Percentiles rank a stretch among this genome's conserved stretches.
Conservation (phyloP, 2,888 invertebrate genomes). For the Ichneumoninae sp. region DNA sequence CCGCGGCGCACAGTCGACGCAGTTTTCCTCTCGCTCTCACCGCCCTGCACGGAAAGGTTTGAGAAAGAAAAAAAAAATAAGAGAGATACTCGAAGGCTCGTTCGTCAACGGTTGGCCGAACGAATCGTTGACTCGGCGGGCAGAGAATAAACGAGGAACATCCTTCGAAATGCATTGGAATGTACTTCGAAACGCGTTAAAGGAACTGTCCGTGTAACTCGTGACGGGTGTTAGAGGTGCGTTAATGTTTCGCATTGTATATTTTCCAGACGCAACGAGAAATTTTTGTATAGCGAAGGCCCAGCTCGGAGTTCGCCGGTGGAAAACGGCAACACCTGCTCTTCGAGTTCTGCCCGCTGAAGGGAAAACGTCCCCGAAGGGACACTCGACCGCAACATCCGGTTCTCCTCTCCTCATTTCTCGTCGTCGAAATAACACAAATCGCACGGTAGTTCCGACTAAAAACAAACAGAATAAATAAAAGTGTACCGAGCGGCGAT, state of each 20-base stretch:
- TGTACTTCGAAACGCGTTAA: conserved; percentile 62
- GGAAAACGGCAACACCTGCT: conserved; percentile 35
- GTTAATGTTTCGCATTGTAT: conserved; percentile 54
- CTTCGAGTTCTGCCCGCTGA: not conserved
- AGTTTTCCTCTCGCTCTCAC: conserved; percentile 35
- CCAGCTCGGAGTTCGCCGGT: not conserved
- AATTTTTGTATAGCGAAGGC: conserved; percentile 12
- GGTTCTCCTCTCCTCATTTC: not conserved
- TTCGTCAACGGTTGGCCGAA: conserved; percentile 60
- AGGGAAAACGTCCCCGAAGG: conserved; percentile 6
- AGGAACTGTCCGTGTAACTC: conserved; percentile 9
- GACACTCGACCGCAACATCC: conserved; percentile 5
- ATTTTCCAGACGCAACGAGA: conserved; percentile 29
- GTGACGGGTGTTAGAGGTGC: conserved; percentile 32
- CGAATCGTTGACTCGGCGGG: conserved; percentile 56
- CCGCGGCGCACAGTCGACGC: conserved; percentile 21
- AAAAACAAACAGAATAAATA: not conserved
- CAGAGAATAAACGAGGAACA: conserved; percentile 35
- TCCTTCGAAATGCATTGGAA: conserved; percentile 57
- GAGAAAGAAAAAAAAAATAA: conserved; percentile 22
- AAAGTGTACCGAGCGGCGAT: not conserved
- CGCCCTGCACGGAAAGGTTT: conserved; percentile 28
- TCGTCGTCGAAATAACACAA: not conserved
- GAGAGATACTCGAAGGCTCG: conserved; percentile 28
- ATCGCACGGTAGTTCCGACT: too few relatives aligned